Evolutionary conservation across 2,113 vertebrate species (phyloP), one percentile per base, ranked within the genome.

Genomic region (Plecotus auritus): DNA sequence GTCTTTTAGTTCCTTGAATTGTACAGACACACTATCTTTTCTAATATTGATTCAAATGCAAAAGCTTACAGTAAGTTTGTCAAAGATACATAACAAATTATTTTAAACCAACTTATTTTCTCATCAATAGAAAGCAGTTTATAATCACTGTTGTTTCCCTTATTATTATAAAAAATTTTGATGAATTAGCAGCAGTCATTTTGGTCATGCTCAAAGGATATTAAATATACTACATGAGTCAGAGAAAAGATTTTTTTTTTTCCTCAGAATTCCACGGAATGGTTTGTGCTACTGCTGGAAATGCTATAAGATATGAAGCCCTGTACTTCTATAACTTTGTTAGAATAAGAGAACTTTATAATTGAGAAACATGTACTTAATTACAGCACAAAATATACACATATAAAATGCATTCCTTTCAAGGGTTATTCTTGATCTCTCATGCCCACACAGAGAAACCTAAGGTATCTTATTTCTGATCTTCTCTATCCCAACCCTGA

Each of bases 21-120:
- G 72, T 78, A 77, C 4, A 90, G 28, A 92, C 69, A 56, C 37
- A 4, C 18, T 26, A 32, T 70, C 22, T 85, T 96, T 90, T 93
- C 82, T 84, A 67, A 87, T 67, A 72, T 16, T 91, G 37, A 96
- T 84, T 95, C 88, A 66, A 95, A 72, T 80, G 28, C 23, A 81
- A 47, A 97, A 76, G 45, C 42, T 88, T 51, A 49, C 5, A 66
- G 35, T 90, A 84, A 61, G 32, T 32, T 92, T 92, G 51, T 69
- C 23, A 92, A 93, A 93, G 32, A 49, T 54, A 61, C 3, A 26
- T 45, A 95, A 28, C 20, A 87, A 54, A 94, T 37, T 2, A 88
- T 85, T 89, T 89, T 72, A 95, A 95, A 89, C 5, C 20, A 73
- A 81, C 7, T 80, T 72, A 80, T 83, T 85, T 95, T 72, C 32